phyloP scores from a whole-genome alignment of 2,113 vertebrate genomes.

The Silurus glanis region DNA sequence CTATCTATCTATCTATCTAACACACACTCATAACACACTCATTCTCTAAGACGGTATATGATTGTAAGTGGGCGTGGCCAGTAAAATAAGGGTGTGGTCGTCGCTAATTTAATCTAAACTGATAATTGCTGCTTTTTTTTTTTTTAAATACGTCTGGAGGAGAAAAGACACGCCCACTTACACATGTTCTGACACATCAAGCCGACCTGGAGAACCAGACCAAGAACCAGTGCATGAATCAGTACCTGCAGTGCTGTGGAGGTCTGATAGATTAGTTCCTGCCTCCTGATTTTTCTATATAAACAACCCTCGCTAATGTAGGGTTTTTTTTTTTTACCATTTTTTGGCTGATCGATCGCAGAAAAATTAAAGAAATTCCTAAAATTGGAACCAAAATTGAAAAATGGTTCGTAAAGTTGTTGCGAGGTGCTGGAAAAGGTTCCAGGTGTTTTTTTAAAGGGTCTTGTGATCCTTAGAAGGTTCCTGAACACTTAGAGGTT shows the following conservation, averaged over 20 bases:
- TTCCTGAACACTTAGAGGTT: background rate
- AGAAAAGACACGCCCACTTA: background rate
- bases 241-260: background rate
- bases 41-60: background rate
- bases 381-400: background rate
- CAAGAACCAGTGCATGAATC: background rate
- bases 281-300: background rate
- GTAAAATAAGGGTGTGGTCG: background rate
- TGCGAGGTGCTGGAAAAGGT: background rate
- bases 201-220: background rate
- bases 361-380: background rate
- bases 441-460: background rate
- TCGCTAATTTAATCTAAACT: background rate
- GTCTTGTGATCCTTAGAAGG: background rate
- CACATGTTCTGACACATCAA: background rate
- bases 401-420: background rate
- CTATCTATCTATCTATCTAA: constrained; percentile 4
- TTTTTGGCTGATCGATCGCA: background rate
- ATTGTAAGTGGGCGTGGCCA: background rate
- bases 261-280: background rate
- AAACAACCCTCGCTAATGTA: background rate
- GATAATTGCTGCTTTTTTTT: too few relatives aligned
- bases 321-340: background rate
- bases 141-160: too few relatives aligned
- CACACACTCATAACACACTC: too few relatives aligned